A percentile compares a stretch with the other conserved stretches of the same genome.
phyloP scores from a whole-genome alignment of 2,113 vertebrate genomes.

The Cervus canadensis region DNA sequence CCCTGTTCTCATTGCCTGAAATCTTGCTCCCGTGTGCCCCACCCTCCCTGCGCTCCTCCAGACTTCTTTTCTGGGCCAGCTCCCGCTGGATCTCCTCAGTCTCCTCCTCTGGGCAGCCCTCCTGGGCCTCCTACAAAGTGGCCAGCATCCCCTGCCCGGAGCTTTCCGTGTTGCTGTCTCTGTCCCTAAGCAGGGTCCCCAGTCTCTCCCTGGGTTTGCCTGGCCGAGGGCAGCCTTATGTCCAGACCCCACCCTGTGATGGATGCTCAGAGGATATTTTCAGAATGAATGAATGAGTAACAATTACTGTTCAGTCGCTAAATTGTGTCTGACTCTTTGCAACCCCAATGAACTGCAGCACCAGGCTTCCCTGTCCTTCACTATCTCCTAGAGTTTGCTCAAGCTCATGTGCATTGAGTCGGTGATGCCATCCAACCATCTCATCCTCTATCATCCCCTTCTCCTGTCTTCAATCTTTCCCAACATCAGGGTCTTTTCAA shows the following conservation, averaged over 20 bases:
- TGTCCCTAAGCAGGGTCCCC: neutral
- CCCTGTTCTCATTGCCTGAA: neutral
- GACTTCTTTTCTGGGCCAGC: neutral
- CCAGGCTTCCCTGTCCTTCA: neutral
- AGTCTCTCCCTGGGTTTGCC: neutral
- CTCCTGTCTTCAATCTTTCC: accelerated
- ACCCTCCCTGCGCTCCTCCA: neutral
- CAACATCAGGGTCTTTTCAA: neutral
- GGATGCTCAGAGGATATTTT: neutral
- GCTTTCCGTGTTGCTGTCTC: too few species aligned
- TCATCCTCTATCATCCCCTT: neutral
- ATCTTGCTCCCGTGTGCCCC: neutral
- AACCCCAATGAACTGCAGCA: neutral
- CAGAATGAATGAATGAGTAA: neutral
- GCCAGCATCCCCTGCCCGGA: neutral
- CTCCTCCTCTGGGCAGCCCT: neutral
- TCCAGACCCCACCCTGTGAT: neutral
- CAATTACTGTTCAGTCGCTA: neutral
- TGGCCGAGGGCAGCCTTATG: accelerated
- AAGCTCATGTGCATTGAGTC: neutral
- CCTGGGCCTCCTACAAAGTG: neutral
- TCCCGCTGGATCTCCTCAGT: neutral
- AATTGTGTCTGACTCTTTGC: neutral
- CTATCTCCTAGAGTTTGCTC: accelerated
- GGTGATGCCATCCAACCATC: neutral